Evolutionary conservation across 1,140 invertebrate genomes (phyloP), one percentile per base, ranked within the genome.

Genomic region (Zaprionus inermis): DNA sequence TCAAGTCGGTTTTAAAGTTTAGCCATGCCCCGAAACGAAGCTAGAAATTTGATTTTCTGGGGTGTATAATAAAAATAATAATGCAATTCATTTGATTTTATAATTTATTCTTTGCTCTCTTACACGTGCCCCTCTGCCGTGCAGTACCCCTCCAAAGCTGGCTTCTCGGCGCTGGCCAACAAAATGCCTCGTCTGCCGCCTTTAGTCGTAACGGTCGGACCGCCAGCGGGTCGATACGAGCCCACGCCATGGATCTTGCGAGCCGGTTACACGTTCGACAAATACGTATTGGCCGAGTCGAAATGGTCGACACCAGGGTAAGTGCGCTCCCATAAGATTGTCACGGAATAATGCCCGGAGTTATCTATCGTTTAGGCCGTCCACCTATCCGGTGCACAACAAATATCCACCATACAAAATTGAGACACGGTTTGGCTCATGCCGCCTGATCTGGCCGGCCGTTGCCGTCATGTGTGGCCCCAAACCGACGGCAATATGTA

Each of bases 261-360:
- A 12, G 52, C 77, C 16, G 69, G 54, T 11, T 84, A 59, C 5
- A 76, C 75, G 20, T 91, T 92, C 14, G 61, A 63, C 14, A 70
- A 60, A 34, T 58, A 77, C 4, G 22, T 52, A 9, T n/a, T 56
- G 6, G 22, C 49, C 0, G 51, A 72, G 0, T 51, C 72, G 10
- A 90, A 79, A 22, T 91, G 85, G 70, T 2, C 74, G n/a, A 84
- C 84, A 1, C 91, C 91, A 1, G 83, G 81, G 91, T 92, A 44
- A 79, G 56, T 64, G 7, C 1, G 7, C 1, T 38, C 14, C n/a
- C 6, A 38, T 38, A 38, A 2, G 22, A 24, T 24, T 24, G 22
- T 4, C 22, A 24, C 22, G 4, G 1, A 24, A 24, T 24, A 24
- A 24, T 24, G 1, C 22, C 22, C 22, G 4, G 24, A 28, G 5